Evolutionary conservation across 2,797 vertebrate genomes (phyloP), one percentile per base, ranked within the genome.

Genomic region (Limosa lapponica): DNA sequence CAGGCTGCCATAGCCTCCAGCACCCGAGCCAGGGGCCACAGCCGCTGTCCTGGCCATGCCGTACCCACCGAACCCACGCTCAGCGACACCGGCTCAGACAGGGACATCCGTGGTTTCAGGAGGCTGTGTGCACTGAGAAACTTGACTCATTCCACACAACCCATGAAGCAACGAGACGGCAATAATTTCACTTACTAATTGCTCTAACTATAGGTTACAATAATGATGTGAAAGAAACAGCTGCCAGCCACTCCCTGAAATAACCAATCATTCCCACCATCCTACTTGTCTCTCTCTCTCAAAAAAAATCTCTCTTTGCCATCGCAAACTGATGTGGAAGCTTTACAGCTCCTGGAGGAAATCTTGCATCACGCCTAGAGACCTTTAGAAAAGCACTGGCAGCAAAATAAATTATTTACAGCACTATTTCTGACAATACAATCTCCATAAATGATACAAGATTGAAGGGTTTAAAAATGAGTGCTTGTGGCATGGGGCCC

Each of bases 321-420:
- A 75, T 0, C 74, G 65, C 93, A 80, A 95, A 95, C 83, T 17
- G 81, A 94, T 87, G 80, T 94, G 93, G 93, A 95, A 92, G 93
- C 92, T 94, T 95, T 90, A 94, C 92, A 93, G 84, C 86, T 94
- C 97, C 93, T 88, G 89, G 24, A 95, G 95, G 92, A 93, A 96
- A 94, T 96, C 81, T 95, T 79, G 92, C 80, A 51, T 77, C 57
- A 91, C 6, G 82, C 93, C 94, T 82, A 48, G 92, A 94, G 96
- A 94, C 91, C 93, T 96, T 93, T 94, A 95, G 89, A 96, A 96
- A 96, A 96, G 90, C 92, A 87, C 61, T 87, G 84, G 95, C 94
- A 96, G 96, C 90, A 87, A 85, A 96, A 95, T 96, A 96, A 97
- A 97, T 96, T 95, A 96, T 96, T 95, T 95, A 96, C 78, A 87